Evolutionary conservation across 2,888 invertebrate genomes (phyloP).

Genomic region (Megaustenia siamemsis): DNA sequence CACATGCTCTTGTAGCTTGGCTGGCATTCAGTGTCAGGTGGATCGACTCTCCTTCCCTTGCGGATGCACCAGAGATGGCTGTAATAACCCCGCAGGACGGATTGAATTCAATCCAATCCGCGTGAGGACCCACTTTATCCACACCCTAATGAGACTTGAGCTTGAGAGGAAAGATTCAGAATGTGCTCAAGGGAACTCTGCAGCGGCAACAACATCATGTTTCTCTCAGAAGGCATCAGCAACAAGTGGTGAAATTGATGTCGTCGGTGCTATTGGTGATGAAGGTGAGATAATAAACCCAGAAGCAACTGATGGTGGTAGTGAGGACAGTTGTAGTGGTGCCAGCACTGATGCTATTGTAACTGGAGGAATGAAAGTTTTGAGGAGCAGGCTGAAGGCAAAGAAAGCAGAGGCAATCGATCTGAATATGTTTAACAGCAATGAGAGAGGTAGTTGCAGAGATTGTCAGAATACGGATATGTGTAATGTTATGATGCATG

Average conservation of each 20-base stretch:
- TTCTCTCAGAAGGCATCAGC: constrained; percentile 1
- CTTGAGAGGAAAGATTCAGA: constrained; percentile 71
- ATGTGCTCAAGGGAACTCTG: constrained; percentile 1
- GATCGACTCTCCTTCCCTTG: constrained; percentile 97
- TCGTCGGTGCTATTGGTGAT: constrained; percentile 42
- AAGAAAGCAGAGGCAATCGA: constrained; percentile 83
- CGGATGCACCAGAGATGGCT: constrained; percentile 95
- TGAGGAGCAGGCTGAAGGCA: constrained; percentile 46
- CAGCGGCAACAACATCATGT: constrained; percentile 30
- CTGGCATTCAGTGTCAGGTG: constrained; percentile 98
- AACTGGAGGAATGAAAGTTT: not conserved
- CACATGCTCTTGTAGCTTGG: constrained; percentile 94
- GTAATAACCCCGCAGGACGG: constrained; percentile 93
- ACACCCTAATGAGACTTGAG: constrained; percentile 91
- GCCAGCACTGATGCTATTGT: constrained; percentile 28
- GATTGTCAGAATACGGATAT: constrained; percentile 79
- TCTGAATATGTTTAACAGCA: constrained; percentile 76
- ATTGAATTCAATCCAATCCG: constrained; percentile 97
- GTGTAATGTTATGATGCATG: constrained; percentile 77
- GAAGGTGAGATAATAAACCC: constrained; percentile 24
- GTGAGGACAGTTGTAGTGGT: constrained; percentile 35
- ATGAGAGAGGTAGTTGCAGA: constrained; percentile 78
- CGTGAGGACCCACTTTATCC: constrained; percentile 97
- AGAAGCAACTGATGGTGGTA: not conserved
- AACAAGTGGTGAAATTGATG: constrained; percentile 41